Percentiles rank a stretch among this genome's conserved stretches.
Conservation (phyloP, 1,140 invertebrate species). For the Epicauta chinensis region DNA sequence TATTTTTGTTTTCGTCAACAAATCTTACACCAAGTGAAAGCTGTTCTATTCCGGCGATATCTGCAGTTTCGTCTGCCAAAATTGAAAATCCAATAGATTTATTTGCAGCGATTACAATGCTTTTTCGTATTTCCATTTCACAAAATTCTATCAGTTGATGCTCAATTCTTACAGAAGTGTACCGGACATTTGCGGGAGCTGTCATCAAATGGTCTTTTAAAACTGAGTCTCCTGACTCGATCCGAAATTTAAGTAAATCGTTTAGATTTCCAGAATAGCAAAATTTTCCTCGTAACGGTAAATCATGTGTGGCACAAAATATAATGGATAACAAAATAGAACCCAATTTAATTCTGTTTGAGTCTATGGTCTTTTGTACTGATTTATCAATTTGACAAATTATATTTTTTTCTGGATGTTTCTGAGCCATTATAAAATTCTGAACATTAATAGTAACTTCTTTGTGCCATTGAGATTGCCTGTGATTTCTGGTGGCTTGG, state of each 20-base stretch:
- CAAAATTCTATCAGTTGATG: conserved; percentile 15
- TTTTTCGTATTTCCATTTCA: conserved; percentile 13
- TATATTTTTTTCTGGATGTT: background rate
- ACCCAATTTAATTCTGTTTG: conserved; percentile 14
- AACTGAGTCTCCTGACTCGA: conserved; percentile 4
- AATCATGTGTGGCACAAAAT: conserved; percentile 17
- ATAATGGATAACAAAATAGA: conserved; percentile 14
- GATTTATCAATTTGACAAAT: background rate
- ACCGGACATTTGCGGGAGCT: conserved; percentile 7
- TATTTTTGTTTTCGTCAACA: background rate
- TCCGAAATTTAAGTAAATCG: background rate
- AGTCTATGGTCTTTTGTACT: conserved; percentile 2
- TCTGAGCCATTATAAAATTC: background rate
- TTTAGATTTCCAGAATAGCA: conserved; percentile 13
- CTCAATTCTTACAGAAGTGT: conserved; percentile 18
- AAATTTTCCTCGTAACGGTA: conserved; percentile 14
- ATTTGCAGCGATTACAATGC: conserved; percentile 7
- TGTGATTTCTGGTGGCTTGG: background rate
- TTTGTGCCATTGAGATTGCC: background rate
- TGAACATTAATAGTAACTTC: background rate
- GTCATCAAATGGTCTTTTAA: conserved; percentile 7
- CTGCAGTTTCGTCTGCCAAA: conserved; percentile 18
- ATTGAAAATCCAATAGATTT: conserved; percentile 6
- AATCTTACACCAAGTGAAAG: conserved; percentile 14
- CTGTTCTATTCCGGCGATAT: conserved; percentile 16